phyloP scores from a whole-genome alignment of 2,888 invertebrate genomes.

The Mesodorylaimus sp. region DNA sequence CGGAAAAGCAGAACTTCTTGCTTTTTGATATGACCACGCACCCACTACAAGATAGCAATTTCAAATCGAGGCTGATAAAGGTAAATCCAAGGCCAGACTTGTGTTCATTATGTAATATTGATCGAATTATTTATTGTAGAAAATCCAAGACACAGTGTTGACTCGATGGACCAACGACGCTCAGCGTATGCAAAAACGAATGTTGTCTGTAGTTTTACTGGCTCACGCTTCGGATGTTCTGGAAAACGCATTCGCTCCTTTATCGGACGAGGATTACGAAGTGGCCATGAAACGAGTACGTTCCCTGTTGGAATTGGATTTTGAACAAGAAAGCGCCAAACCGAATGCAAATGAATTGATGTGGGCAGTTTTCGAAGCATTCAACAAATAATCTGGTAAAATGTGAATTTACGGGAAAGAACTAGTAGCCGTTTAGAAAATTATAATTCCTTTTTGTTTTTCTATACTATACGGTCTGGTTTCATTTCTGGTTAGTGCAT shows the following conservation, averaged over 20 bases:
- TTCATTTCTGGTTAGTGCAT: no score
- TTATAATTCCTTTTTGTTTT: no score
- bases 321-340: conserved; percentile 83
- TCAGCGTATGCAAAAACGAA: conserved; percentile 85
- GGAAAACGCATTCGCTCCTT: conserved; percentile 95
- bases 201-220: conserved; percentile 74
- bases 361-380: conserved; percentile 97
- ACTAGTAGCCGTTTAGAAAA: no score
- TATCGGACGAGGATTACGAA: conserved; percentile 41
- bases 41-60: conserved; percentile 80
- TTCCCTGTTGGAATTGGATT: conserved; percentile 82
- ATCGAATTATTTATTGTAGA: conserved; percentile 13
- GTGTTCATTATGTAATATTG: not conserved
- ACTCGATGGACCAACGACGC: conserved; percentile 90
- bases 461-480: no score
- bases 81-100: conserved; percentile 12
- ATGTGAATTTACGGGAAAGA: no score
- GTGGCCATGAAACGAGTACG: conserved; percentile 91
- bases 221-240: conserved; percentile 96
- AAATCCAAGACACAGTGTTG: conserved; percentile 84
- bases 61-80: conserved; percentile 88
- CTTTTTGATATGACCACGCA: conserved; percentile 99
- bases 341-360: conserved; percentile 50
- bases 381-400: conserved; percentile 57
- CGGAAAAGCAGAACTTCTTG: conserved; percentile 97